Percentiles rank a stretch among this genome's conserved stretches.
Evolutionary conservation across 2,888 invertebrate genomes (phyloP).

Genomic region (Zygaena filipendulae): DNA sequence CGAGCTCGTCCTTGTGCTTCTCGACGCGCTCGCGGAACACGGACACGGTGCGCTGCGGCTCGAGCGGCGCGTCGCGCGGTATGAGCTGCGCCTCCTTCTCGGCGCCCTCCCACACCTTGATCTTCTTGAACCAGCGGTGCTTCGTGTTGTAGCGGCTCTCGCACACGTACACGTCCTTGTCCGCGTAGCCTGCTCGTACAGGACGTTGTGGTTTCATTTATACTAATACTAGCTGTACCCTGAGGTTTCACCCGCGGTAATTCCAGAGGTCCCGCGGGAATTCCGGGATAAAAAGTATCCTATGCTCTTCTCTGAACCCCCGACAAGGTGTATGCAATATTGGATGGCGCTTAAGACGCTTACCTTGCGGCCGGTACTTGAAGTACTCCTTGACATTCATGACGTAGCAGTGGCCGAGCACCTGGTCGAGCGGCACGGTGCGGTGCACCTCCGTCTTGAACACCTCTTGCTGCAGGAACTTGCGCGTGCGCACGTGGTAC

Average conservation of each 20-base stretch:
- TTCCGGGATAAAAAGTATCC: no score
- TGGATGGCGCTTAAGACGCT: no score
- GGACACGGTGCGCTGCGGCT: conserved; percentile 89
- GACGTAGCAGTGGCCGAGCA: conserved; percentile 91
- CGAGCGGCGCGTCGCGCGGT: conserved; percentile 71
- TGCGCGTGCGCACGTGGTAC: conserved; percentile 93
- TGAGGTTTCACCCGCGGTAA: no score
- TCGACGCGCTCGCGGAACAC: conserved; percentile 92
- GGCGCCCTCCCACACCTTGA: conserved; percentile 77
- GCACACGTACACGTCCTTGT: conserved; percentile 96
- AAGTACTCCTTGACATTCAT: conserved; percentile 96
- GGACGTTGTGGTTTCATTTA: neutral
- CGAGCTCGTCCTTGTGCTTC: conserved; percentile 90
- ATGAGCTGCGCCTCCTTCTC: conserved; percentile 46
- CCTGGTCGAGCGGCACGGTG: conserved; percentile 84
- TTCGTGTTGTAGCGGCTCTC: conserved; percentile 93
- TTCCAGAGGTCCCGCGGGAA: no score
- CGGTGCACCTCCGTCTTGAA: conserved; percentile 94
- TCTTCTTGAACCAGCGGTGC: conserved; percentile 91
- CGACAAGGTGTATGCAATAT: no score
- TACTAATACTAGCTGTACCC: no score
- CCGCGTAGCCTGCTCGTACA: conserved; percentile 77
- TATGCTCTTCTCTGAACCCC: no score
- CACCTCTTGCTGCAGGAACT: conserved; percentile 96
- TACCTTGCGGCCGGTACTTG: conserved; percentile 84